Percentiles rank a stretch among this genome's conserved stretches.
Conservation (phyloP, 2,888 invertebrate genomes). For the Oscheius sp. region DNA sequence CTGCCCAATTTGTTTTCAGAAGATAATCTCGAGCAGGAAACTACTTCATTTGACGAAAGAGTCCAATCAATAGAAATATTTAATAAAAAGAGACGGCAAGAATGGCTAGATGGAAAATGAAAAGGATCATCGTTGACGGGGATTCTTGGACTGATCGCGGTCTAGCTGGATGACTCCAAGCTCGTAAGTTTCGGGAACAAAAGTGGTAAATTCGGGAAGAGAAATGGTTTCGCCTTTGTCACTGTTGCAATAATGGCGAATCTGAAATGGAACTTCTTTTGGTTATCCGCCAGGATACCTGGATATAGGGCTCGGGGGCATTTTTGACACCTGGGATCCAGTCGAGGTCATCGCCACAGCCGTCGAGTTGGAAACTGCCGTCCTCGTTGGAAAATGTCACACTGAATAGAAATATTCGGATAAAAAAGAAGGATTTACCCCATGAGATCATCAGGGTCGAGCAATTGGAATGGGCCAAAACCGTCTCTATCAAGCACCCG, state of each 20-base stretch:
- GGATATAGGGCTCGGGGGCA: constrained; percentile 61
- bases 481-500: constrained; percentile 69
- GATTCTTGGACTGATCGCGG: neutral
- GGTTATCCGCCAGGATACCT: no score
- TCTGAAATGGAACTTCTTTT: no score
- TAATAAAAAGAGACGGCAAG: no score
- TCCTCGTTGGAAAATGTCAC: constrained; percentile 71
- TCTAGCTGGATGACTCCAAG: constrained; percentile 66
- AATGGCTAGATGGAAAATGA: neutral
- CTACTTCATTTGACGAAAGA: no score
- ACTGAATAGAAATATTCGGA: constrained; percentile 42
- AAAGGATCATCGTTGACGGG: neutral
- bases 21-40: no score
- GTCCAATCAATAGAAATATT: no score
- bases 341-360: constrained; percentile 71
- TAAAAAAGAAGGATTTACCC: constrained; percentile 54
- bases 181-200: constrained; percentile 68
- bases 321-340: constrained; percentile 71
- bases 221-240: constrained; percentile 67
- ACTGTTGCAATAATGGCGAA: constrained; percentile 70
- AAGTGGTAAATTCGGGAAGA: constrained; percentile 58
- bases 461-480: constrained; percentile 55
- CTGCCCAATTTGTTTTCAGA: no score
- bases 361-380: constrained; percentile 70
- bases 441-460: constrained; percentile 73